Base-by-base conservation (phyloP, 2,888 invertebrate species). In the Drosophila gaucha region DNA sequence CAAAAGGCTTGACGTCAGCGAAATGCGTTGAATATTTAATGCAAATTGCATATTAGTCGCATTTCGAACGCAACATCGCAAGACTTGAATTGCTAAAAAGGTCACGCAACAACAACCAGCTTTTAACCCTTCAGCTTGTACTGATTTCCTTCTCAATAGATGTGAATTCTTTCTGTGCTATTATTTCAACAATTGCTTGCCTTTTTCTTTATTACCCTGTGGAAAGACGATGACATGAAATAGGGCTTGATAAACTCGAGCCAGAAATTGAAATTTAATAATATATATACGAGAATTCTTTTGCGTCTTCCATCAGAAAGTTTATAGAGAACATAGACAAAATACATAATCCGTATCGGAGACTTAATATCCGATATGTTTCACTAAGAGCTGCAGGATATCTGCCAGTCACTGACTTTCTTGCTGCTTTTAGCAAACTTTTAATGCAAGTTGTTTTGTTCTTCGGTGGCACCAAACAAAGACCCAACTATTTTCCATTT, bases 21-120 rank as follows among this genome's bases (percentile, higher is more conserved):
- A 52, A 59, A 56, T 52, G 58, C 50, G 54, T 58, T 70, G 57
- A 76, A 70, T 66, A 58, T 66, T 62, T 66, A 71, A 74, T 71
- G 72, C 35, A 76, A 71, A 74, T 76, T 76, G 73, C 66, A 70
- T 70, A 75, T 75, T 57, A 76, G 71, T 55, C 57, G 60, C 33
- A 46, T 62, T 67, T 57, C 43, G 41, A 72, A 51, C 36, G 14
- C 28, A 41, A 49, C 43, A 22, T 28, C 18, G 24, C 26, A 38
- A 18, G 24, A 31, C 18, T 46, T 39, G 18, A 31, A 55, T 46
- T 22, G 47, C 31, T 54, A 30, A 47, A 60, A 66, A 58, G 35
- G 71, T 76, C 76, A 66, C 55, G 57, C 51, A 76, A 51, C 30
- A 44, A 14, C 43, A 20, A 43, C 9, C 20, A 38, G 51, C 38